These are phyloP conservation scores for Sardina pilchardus DNA, from an alignment of 2,113 vertebrate genomes.

Conservation along the genomic window DNA sequence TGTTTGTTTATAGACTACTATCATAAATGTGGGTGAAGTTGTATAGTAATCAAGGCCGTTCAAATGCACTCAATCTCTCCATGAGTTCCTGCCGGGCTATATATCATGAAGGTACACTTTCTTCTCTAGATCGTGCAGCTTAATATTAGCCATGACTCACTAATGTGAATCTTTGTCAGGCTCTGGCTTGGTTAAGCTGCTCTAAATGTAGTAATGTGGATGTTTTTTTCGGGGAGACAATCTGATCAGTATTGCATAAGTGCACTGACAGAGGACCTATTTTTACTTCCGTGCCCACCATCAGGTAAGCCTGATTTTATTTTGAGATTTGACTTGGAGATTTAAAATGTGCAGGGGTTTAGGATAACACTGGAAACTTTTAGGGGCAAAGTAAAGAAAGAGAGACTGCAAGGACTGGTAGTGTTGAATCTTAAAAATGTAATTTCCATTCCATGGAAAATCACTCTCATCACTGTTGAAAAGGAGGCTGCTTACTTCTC, in stretches of 20 bases:
- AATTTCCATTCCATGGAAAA: background rate
- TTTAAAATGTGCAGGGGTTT: too few relatives aligned
- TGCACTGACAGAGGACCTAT: too few relatives aligned
- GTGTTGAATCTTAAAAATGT: background rate
- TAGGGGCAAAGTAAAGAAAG: background rate
- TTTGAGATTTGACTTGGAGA: background rate
- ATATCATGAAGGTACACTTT: background rate
- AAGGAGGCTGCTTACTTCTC: background rate
- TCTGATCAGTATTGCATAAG: too few relatives aligned
- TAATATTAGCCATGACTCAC: background rate
- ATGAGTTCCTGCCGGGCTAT: background rate
- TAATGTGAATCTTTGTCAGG: background rate
- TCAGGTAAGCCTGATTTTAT: too few relatives aligned
- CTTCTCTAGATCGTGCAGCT: background rate
- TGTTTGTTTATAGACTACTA: background rate
- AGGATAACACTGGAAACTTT: too few relatives aligned
- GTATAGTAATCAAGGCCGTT: background rate
- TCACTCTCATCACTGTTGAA: background rate
- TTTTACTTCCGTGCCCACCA: too few relatives aligned
- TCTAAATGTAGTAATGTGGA: too few relatives aligned
- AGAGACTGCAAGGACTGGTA: background rate
- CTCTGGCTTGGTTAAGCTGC: background rate
- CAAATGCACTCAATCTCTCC: background rate
- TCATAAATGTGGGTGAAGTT: background rate
- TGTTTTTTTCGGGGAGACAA: too few relatives aligned